These are phyloP conservation scores for Chaetophractus vellerosus DNA, from an alignment of 2,797 vertebrate genomes.

Conservation along the genomic window DNA sequence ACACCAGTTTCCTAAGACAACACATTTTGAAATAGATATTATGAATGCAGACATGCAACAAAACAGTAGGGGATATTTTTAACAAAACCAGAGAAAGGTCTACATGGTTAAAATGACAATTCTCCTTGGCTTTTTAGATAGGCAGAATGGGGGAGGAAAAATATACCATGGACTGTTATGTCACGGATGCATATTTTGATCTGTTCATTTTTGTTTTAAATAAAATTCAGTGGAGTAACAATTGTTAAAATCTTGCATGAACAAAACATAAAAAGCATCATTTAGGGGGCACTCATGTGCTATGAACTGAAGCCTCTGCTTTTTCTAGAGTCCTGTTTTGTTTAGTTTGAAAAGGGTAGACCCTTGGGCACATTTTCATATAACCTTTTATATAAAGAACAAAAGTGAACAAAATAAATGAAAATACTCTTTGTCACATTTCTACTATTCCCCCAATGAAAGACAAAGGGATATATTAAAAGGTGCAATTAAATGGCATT, in stretches of 20 bases:
- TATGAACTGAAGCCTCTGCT: conserved; percentile 80
- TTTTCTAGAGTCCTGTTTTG: conserved; percentile 16
- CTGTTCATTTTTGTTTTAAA: conserved; percentile 44
- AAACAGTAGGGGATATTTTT: conserved; percentile 24
- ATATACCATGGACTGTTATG: neutral
- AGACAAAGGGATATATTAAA: conserved; percentile 86
- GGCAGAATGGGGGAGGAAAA: neutral
- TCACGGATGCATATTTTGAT: neutral
- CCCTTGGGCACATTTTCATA: conserved; percentile 83
- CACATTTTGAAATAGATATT: neutral
- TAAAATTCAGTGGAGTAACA: neutral
- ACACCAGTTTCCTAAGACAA: neutral
- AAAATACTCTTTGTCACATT: conserved; percentile 70
- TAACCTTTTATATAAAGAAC: conserved; percentile 86
- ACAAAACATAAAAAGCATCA: conserved; percentile 60
- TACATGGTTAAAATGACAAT: neutral
- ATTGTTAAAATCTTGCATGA: neutral
- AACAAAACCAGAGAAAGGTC: conserved; percentile 20
- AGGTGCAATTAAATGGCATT: conserved; percentile 84
- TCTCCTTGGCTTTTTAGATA: neutral
- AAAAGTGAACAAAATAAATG: conserved; percentile 87
- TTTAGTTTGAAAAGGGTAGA: conserved; percentile 75
- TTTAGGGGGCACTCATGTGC: conserved; percentile 92
- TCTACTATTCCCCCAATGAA: conserved; percentile 77
- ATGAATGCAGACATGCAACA: neutral